Base-by-base conservation (phyloP, 2,797 vertebrate genomes). In the Sebastes trivittatus region DNA sequence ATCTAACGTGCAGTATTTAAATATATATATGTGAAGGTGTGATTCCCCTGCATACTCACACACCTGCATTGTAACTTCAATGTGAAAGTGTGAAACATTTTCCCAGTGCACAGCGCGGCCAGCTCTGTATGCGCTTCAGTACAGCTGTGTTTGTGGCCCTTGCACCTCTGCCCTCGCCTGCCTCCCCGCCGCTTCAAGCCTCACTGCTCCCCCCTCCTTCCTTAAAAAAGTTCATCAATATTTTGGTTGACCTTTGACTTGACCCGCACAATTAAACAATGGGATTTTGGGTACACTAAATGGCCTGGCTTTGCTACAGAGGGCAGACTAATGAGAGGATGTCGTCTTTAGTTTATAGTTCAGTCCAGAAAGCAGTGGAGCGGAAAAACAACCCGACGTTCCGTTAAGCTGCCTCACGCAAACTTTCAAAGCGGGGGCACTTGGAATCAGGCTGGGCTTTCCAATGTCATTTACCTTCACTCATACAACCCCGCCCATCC, bases 311-410 rank as follows among this genome's bases (percentile, higher is more conserved):
- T 97, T 96, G 96, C 96, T 94, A 94, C 96, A 95, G 95, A 96
- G 97, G 97, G 96, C 96, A 96, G 97, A 97, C 98, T 99, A 99
- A 99, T 98, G 98, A 99, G 98, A 96, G 97, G 96, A 97, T 96
- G 98, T 99, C 98, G 96, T 97, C 95, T 97, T 96, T 94, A 97
- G 97, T 99, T 98, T 98, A 97, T 96, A 95, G 96, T 97, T 95
- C 94, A 95, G 96, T 96, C 96, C 94, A 88, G 93, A 94, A 94
- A 95, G 96, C 97, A 97, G 95, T 93, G 93, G 96, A 97, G 97
- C 97, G 97, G 97, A 98, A 98, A 94, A 97, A 97, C 95, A 95
- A 97, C 94, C 94, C 94, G 92, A 88, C 94, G 95, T 95, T 95
- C 94, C 93, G 92, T 96, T 96, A 94, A 93, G 93, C 94, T 95